Evolutionary conservation across 2,113 vertebrate species (phyloP).

Genomic region (Rhynchomys soricoides): DNA sequence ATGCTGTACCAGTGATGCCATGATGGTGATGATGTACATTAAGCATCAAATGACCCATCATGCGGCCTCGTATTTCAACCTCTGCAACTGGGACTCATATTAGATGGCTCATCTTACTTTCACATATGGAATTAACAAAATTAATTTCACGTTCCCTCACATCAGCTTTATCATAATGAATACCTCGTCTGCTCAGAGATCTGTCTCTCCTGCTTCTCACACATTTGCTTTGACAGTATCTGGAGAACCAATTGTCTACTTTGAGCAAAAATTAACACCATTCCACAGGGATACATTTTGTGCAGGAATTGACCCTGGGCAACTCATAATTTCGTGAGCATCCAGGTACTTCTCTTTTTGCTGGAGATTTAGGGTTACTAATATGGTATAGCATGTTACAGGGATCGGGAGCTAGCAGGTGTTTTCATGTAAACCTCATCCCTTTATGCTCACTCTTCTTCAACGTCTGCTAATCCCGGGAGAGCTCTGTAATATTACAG

Average conservation of each 20-base stretch:
- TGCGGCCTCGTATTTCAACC: neutral
- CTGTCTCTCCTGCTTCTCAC: neutral
- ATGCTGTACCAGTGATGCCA: neutral
- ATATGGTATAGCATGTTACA: neutral
- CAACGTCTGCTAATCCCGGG: neutral
- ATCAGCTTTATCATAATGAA: slow-evolving; percentile 40
- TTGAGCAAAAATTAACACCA: slow-evolving; percentile 54
- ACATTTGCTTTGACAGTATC: slow-evolving; percentile 58
- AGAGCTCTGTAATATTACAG: slow-evolving; percentile 5
- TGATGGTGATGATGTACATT: neutral
- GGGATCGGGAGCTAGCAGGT: neutral
- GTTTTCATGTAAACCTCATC: neutral
- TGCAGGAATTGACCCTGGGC: neutral
- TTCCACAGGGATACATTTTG: slow-evolving; percentile 14
- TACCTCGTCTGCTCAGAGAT: slow-evolving; percentile 30
- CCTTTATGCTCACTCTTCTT: neutral
- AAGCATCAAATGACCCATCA: slow-evolving; percentile 60
- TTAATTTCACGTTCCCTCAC: slow-evolving; percentile 41
- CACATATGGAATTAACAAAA: slow-evolving; percentile 62
- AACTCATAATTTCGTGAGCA: neutral
- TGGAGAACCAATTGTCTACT: slow-evolving; percentile 48
- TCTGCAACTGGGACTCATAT: slow-evolving; percentile 6
- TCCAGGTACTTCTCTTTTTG: neutral
- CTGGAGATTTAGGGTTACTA: neutral
- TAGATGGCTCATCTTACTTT: slow-evolving; percentile 6